Evolutionary conservation across 64 coral and sea anemone genomes (phyloP), one percentile per base, ranked within the genome.

Genomic region (Trachythela sp.): DNA sequence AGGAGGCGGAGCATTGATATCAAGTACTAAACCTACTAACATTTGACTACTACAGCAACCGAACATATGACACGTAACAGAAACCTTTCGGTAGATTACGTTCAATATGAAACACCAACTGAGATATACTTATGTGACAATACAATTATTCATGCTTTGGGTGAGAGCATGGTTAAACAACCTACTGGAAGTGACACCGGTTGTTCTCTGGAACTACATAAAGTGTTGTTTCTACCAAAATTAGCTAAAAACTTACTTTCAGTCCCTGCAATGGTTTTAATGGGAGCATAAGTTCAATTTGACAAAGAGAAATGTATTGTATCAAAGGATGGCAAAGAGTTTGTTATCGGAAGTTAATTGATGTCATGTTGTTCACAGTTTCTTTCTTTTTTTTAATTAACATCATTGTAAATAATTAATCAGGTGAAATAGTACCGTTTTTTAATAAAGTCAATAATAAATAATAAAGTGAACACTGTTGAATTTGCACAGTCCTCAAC

Each of bases 51-150:
- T 87, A 52, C 20, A 22, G 64, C 64, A 32, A 70, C 64, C 24
- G 30, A 70, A 32, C 64, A 70, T 32, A 70, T 70, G 64, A n/a
- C 64, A 10, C 24, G 20, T 26, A 32, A 70, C 7, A 70, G 24
- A 32, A 32, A 70, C 24, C 52, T 87, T 8, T 51, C 52, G n/a
- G n/a, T n/a, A n/a, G n/a, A n/a, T n/a, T n/a, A n/a, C n/a, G n/a
- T n/a, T n/a, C n/a, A n/a, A n/a, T 87, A 87, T 87, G 1, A 58
- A 22, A 41, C 48, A 49, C 86, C 86, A 8, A 64, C 86, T 26
- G 60, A 31, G 49, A 87, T 70, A 32, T 87, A 87, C 56, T 60
- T 87, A 40, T 48, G 86, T 13, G 52, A 87, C 52, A 87, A 87
- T 52, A 70, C 31, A 87, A 22, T 49, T 64, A 68, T 87, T 68